These are phyloP conservation scores for Porites rus DNA, from an alignment of 92 coral and sea anemone genomes.

Conservation along the genomic window DNA sequence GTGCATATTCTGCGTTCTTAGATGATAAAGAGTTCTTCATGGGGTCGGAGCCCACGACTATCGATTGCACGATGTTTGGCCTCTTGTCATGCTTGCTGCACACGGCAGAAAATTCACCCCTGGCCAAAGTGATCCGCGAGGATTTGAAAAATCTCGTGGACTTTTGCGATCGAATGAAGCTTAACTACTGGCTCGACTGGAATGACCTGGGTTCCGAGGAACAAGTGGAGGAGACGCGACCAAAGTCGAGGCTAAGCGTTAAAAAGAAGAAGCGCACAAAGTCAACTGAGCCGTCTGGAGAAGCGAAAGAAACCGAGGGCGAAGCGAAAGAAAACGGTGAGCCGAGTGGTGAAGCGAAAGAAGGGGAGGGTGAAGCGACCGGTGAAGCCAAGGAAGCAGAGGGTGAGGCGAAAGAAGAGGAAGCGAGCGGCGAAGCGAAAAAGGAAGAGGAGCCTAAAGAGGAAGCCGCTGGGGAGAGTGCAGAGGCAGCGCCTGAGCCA, in stretches of 20 bases:
- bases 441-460: constrained; percentile 56
- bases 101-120: constrained; percentile 92
- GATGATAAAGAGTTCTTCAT: constrained; percentile 96
- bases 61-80: constrained; percentile 98
- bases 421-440: constrained; percentile 78
- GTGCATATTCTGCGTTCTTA: constrained; percentile 79
- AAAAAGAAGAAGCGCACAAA: constrained; percentile 82
- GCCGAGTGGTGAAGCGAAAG: constrained; percentile 50
- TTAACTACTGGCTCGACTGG: constrained; percentile 93
- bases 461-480: constrained; percentile 33
- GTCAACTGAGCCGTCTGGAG: constrained; percentile 71
- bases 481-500: no score
- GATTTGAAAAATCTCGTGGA: constrained; percentile 84
- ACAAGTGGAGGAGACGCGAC: constrained; percentile 87
- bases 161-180: constrained; percentile 97
- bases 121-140: constrained; percentile 85
- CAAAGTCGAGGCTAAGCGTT: constrained; percentile 86
- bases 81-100: constrained; percentile 89
- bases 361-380: constrained; percentile 57
- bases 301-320: constrained; percentile 51
- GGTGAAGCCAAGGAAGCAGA: constrained; percentile 58
- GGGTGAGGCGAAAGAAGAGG: constrained; percentile 67
- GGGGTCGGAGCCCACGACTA: constrained; percentile 87
- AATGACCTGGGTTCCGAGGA: constrained; percentile 92
- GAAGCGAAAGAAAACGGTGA: constrained; percentile 12